Percentiles rank a stretch among this genome's conserved stretches.
Evolutionary conservation across 2,797 vertebrate species (phyloP).

Genomic region (Allobates femoralis): DNA sequence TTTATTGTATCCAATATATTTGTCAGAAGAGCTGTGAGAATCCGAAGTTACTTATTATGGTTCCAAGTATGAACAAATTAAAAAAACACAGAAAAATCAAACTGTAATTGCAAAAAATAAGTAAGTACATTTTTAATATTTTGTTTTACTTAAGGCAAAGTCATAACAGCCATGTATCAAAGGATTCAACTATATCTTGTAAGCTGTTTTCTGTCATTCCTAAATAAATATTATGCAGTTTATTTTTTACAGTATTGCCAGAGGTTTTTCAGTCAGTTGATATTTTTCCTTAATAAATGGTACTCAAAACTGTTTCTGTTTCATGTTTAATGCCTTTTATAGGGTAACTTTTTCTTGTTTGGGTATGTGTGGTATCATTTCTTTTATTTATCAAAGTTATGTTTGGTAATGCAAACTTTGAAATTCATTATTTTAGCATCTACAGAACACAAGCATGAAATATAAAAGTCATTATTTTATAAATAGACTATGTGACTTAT

Average conservation of each 20-base stretch:
- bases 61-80: constrained; percentile 20
- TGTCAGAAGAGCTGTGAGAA: neutral
- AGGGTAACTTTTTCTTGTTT: constrained; percentile 27
- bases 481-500: constrained; percentile 47
- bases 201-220: constrained; percentile 47
- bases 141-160: constrained; percentile 36
- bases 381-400: constrained; percentile 50
- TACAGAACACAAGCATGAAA: constrained; percentile 27
- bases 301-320: constrained; percentile 33
- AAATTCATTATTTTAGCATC: constrained; percentile 32
- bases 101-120: constrained; percentile 37
- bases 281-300: constrained; percentile 41
- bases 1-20: neutral
- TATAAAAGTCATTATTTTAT: constrained; percentile 50
- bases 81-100: constrained; percentile 19
- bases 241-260: constrained; percentile 40
- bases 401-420: constrained; percentile 38
- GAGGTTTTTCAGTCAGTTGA: constrained; percentile 19
- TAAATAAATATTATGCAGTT: constrained; percentile 52
- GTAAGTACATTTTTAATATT: constrained; percentile 44
- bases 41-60: constrained; percentile 18
- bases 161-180: constrained; percentile 39
- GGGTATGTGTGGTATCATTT: constrained; percentile 3
- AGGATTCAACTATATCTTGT: constrained; percentile 43
- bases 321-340: constrained; percentile 11